Evolutionary conservation across 2,888 invertebrate species (phyloP).

Genomic region (Polia nebulosa): DNA sequence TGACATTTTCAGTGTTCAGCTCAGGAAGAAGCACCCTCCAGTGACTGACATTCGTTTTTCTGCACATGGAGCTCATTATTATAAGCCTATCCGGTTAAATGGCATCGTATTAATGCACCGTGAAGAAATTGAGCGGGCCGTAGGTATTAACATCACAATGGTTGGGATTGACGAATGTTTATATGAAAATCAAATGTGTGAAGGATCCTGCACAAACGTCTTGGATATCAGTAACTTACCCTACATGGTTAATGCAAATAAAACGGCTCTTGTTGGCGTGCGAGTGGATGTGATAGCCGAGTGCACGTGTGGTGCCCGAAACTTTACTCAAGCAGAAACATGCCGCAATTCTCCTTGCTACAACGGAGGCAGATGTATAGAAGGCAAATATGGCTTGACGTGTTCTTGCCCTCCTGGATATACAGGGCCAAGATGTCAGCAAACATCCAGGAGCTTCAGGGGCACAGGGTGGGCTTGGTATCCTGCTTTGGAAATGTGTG

Average conservation of each 20-base stretch:
- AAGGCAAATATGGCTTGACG: slow-evolving; percentile 96
- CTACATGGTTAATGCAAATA: slow-evolving; percentile 99
- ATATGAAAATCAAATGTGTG: slow-evolving; percentile 98
- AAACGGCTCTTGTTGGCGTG: slow-evolving; percentile 98
- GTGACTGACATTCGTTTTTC: slow-evolving; percentile 98
- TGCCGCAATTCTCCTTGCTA: slow-evolving; percentile 98
- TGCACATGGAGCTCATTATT: slow-evolving; percentile 98
- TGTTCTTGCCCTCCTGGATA: slow-evolving; percentile 98
- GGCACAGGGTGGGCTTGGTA: slow-evolving; percentile 99
- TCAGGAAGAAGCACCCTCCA: slow-evolving; percentile 96
- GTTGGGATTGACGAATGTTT: slow-evolving; percentile 99
- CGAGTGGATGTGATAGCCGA: slow-evolving; percentile 97
- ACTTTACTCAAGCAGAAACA: slow-evolving; percentile 97
- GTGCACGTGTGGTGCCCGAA: slow-evolving; percentile 98
- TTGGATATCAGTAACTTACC: slow-evolving; percentile 97
- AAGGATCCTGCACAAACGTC: slow-evolving; percentile 98
- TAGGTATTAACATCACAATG: slow-evolving; percentile 99
- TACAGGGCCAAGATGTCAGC: slow-evolving; percentile 99
- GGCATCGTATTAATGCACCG: slow-evolving; percentile 98
- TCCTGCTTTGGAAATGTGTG: slow-evolving; percentile 99
- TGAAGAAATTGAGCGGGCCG: slow-evolving; percentile 97
- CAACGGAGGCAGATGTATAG: slow-evolving; percentile 98
- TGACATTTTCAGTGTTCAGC: slow-evolving; percentile 98
- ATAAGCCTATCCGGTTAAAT: slow-evolving; percentile 98
- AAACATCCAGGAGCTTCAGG: slow-evolving; percentile 98